Base-by-base conservation (phyloP, 2,113 vertebrate species). In the Erythrolamprus reginae region DNA sequence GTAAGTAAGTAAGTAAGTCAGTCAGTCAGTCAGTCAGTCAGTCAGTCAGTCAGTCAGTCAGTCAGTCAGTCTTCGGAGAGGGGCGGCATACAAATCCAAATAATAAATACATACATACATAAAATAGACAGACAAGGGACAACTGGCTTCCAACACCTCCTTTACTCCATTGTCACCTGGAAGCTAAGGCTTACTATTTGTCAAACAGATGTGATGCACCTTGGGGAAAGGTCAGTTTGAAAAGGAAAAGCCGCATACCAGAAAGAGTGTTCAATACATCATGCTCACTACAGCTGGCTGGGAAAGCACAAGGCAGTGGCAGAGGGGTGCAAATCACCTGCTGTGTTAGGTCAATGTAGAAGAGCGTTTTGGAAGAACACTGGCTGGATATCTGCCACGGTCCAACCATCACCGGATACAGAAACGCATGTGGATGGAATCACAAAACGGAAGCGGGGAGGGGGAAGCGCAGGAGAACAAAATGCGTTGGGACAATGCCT, bases 291-390 rank as follows among this genome's bases (percentile, higher is more conserved):
- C 15, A 19, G 77, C 53, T 61, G 86, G 45, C 26, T 61, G 42
- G 86, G 52, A 91, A 91, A 91, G 38, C 19, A 83, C 21, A 47
- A 88, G 52, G 45, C 24, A 84, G 33, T 48, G 77, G 53, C 45
- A 5, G 52, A 82, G 56, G 42, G 26, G 65, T 86, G 12, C 28
- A 86, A 90, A 33, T 65, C 89, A 86, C 53, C 58, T 70, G 89
- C 85, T 82, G 51, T 87, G 65, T 82, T 87, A 86, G 90, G 65
- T 55, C n/a, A 91, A 91, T 88, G 86, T 53, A 88, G 58, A 86
- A 58, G 26, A 88, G 47, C 4, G 6, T 50, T 88, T 28, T 84
- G 86, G 90, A 88, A 88, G 52, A 83, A 88, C 70, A 88, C 52
- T 84, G 90, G 1, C 56, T 88, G 86, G 77, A 61, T 61, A 91